Percentiles rank a stretch among this genome's conserved stretches.
phyloP scores from a whole-genome alignment of 1,140 invertebrate genomes.

The Nasonia longicornis region DNA sequence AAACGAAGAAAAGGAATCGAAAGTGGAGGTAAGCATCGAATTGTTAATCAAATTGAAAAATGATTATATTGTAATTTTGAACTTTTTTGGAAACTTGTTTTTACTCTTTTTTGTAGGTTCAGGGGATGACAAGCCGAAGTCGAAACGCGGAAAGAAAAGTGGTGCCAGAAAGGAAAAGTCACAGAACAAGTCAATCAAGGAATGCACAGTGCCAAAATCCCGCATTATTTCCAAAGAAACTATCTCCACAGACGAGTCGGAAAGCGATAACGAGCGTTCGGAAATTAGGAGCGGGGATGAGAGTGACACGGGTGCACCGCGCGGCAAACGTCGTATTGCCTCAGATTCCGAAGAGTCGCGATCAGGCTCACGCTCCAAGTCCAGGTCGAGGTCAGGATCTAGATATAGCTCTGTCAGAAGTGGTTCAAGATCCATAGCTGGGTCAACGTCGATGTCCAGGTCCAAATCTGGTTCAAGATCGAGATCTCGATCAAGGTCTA shows the following conservation, averaged over 20 bases:
- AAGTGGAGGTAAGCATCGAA: slow-evolving; percentile 61
- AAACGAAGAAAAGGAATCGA: slow-evolving; percentile 57
- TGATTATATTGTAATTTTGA: background rate
- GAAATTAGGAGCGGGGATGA: slow-evolving; percentile 74
- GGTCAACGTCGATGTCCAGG: slow-evolving; percentile 53
- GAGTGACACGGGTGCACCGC: slow-evolving; percentile 68
- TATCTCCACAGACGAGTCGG: slow-evolving; percentile 94
- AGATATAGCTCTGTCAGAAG: slow-evolving; percentile 54
- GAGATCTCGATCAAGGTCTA: slow-evolving; percentile 58
- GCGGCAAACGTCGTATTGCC: slow-evolving; percentile 63
- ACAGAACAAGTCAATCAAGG: slow-evolving; percentile 79
- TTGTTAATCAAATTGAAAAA: slow-evolving; percentile 11
- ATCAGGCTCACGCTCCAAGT: slow-evolving; percentile 54
- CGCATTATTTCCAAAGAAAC: slow-evolving; percentile 95
- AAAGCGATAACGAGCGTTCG: slow-evolving; percentile 80
- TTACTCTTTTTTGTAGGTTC: slow-evolving; percentile 67
- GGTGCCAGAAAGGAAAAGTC: slow-evolving; percentile 65
- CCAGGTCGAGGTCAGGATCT: slow-evolving; percentile 57
- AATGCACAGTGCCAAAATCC: slow-evolving; percentile 67
- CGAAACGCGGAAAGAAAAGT: slow-evolving; percentile 71
- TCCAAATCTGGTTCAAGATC: slow-evolving; percentile 51
- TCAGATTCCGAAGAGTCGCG: slow-evolving; percentile 68
- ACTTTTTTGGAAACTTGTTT: slow-evolving; percentile 21
- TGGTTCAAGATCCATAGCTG: slow-evolving; percentile 56
- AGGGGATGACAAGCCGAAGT: slow-evolving; percentile 75